These are phyloP conservation scores for Ascaphus truei DNA, from an alignment of 2,113 vertebrate genomes.

Conservation along the genomic window DNA sequence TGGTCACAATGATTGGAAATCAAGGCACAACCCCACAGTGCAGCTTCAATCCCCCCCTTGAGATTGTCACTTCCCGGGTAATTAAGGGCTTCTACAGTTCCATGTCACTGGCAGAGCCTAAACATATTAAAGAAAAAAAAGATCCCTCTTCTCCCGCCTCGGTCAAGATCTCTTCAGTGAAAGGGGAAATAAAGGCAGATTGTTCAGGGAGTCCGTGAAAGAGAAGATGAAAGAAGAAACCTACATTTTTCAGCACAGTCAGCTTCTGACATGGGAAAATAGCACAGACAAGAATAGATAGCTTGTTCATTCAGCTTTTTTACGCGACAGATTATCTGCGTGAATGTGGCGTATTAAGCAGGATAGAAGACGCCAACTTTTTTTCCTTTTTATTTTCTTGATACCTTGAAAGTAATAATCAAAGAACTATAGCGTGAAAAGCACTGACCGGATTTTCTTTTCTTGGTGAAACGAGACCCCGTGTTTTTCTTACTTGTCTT, in stretches of 20 bases:
- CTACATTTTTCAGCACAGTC: slow-evolving; percentile 62
- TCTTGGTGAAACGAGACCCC: slow-evolving; percentile 21
- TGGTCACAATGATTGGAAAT: slow-evolving; percentile 50
- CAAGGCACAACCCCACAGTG: slow-evolving; percentile 38
- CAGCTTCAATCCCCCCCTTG: slow-evolving; percentile 48
- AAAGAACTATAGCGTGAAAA: slow-evolving; percentile 39
- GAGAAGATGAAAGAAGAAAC: slow-evolving; percentile 64
- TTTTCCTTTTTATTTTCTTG: slow-evolving; percentile 23
- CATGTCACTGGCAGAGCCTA: slow-evolving; percentile 43
- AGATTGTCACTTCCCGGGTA: slow-evolving; percentile 61
- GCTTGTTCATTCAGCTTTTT: slow-evolving; percentile 61
- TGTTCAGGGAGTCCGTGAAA: slow-evolving; percentile 59
- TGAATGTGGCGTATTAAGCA: slow-evolving; percentile 49
- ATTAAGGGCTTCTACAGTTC: slow-evolving; percentile 61
- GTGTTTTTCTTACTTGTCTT: neutral
- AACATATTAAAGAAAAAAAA: slow-evolving; percentile 49
- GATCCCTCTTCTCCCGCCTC: slow-evolving; percentile 47
- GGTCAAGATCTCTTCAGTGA: slow-evolving; percentile 51
- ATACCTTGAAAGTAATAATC: slow-evolving; percentile 45
- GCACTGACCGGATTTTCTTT: slow-evolving; percentile 18
- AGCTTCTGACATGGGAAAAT: slow-evolving; percentile 70
- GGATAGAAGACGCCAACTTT: slow-evolving; percentile 44
- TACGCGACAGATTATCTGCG: slow-evolving; percentile 63
- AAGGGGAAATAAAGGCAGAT: slow-evolving; percentile 65
- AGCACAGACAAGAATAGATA: slow-evolving; percentile 64